Percentiles rank a stretch among this genome's conserved stretches.
Evolutionary conservation across 2,113 vertebrate species (phyloP).

Genomic region (Saguinus midas): DNA sequence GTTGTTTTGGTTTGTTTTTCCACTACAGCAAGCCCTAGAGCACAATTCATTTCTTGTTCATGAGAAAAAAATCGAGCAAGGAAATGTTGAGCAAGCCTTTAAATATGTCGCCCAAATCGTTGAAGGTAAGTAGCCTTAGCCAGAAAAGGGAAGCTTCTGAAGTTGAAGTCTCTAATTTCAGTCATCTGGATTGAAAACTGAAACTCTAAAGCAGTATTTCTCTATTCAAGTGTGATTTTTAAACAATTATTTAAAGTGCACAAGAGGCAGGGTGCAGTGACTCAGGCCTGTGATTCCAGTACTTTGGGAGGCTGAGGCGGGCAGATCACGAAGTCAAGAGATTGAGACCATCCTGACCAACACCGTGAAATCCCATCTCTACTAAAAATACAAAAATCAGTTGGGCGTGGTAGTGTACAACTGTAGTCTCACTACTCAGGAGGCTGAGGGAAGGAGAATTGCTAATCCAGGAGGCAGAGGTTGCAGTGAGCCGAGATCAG

Average conservation of each 20-base stretch:
- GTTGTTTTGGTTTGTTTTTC: neutral
- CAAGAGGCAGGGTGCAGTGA: neutral
- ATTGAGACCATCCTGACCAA: too few relatives aligned
- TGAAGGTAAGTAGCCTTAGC: slow-evolving; percentile 74
- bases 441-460: too few relatives aligned
- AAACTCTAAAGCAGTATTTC: neutral
- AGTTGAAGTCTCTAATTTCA: neutral
- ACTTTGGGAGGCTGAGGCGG: too few relatives aligned
- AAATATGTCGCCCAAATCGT: slow-evolving; percentile 76
- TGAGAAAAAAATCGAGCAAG: slow-evolving; percentile 80
- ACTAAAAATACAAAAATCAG: too few relatives aligned
- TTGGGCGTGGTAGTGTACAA: too few relatives aligned
- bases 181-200: neutral
- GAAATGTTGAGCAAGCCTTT: slow-evolving; percentile 78
- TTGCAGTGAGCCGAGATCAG: too few relatives aligned
- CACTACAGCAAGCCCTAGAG: slow-evolving; percentile 77
- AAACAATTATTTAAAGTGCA: neutral
- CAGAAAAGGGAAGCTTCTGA: neutral
- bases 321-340: too few relatives aligned
- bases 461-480: too few relatives aligned
- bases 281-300: too few relatives aligned
- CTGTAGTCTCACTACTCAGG: too few relatives aligned
- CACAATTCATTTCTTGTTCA: slow-evolving; percentile 75
- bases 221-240: neutral
- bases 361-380: too few relatives aligned